Conservation (phyloP, 2,113 vertebrate genomes). For the Stomatorhinus ivindoensis region DNA sequence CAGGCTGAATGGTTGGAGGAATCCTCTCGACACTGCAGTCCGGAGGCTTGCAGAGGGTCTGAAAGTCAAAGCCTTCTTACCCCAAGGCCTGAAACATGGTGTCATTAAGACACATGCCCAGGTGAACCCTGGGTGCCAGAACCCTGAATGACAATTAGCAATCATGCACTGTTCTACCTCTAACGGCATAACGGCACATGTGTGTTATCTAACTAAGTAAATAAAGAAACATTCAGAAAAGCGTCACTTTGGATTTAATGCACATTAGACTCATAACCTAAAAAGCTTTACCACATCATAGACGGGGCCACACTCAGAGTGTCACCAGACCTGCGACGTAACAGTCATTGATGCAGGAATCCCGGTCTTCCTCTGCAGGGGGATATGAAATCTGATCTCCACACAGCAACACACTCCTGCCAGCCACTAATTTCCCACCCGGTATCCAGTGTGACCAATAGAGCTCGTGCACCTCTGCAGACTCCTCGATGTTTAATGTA, state of each 20-base stretch:
- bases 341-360: neutral
- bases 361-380: neutral
- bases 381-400: neutral
- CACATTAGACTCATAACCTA: neutral
- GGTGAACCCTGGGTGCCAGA: neutral
- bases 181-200: neutral
- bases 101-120: neutral
- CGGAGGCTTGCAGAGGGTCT: neutral
- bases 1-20: constrained; percentile 2
- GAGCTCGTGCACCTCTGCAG: neutral
- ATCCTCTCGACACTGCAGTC: neutral
- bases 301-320: neutral
- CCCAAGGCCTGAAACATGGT: neutral
- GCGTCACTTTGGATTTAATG: neutral
- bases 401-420: neutral
- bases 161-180: neutral
- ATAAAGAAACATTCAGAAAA: neutral
- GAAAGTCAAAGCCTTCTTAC: neutral
- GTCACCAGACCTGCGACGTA: neutral
- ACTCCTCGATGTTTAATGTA: neutral
- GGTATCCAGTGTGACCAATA: neutral
- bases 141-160: neutral
- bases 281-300: neutral
- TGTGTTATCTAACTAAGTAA: neutral
- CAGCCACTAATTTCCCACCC: neutral